Conservation (phyloP, 2,797 vertebrate species). For the Brachymystax lenok region DNA sequence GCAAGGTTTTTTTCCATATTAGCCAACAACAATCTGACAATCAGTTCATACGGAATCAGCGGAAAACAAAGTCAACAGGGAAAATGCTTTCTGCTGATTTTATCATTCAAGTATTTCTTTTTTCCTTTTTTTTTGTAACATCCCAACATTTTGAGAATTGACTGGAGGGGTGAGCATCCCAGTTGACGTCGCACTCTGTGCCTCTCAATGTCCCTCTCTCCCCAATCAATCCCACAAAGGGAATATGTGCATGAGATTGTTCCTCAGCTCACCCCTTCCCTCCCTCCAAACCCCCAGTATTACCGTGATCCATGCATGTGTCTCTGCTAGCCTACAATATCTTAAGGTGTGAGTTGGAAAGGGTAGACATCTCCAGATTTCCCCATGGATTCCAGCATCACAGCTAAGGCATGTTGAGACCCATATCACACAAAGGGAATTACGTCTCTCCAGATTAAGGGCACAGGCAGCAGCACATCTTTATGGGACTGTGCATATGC, state of each 20-base stretch:
- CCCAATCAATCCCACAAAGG: not conserved
- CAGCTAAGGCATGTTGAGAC: slow-evolving; percentile 53
- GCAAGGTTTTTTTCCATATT: slow-evolving; percentile 19
- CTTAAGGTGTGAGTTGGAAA: slow-evolving; percentile 32
- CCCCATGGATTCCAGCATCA: slow-evolving; percentile 39
- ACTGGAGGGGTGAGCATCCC: slow-evolving; percentile 1
- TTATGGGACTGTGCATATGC: slow-evolving; percentile 28
- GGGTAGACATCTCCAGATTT: slow-evolving; percentile 52
- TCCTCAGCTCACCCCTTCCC: not conserved
- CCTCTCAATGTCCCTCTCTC: not conserved
- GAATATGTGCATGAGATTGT: not conserved
- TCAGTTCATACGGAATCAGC: slow-evolving; percentile 31
- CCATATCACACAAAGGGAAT: slow-evolving; percentile 58
- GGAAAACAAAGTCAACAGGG: not conserved
- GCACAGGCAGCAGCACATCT: slow-evolving; percentile 51
- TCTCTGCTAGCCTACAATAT: slow-evolving; percentile 10
- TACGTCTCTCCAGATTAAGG: slow-evolving; percentile 51
- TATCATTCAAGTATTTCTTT: not conserved
- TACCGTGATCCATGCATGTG: not conserved
- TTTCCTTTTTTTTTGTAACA: not conserved
- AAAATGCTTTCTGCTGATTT: not conserved
- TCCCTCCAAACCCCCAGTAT: not conserved
- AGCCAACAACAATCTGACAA: not conserved
- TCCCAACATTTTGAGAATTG: slow-evolving; percentile 10
- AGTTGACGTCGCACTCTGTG: slow-evolving; percentile 4